Evolutionary conservation across 2,113 vertebrate species (phyloP).

Genomic region (Xiphorhynchus elegans): DNA sequence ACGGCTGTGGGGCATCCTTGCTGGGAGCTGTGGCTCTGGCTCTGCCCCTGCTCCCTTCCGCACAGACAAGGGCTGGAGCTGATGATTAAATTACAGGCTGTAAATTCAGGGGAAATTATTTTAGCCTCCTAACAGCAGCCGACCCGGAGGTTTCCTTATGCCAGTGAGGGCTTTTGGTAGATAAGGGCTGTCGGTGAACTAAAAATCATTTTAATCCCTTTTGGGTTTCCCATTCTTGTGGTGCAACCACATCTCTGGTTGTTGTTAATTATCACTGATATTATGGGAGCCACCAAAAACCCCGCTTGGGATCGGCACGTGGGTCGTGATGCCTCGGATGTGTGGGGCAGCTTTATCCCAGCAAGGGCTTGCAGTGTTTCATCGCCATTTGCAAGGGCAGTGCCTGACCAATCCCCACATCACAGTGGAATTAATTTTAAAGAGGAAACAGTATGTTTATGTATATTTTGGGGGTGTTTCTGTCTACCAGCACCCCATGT

Average conservation of each 20-base stretch:
- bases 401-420: fast-evolving
- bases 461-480: not conserved
- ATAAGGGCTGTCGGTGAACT: not conserved
- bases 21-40: not conserved
- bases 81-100: slow-evolving; percentile 60
- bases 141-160: not conserved
- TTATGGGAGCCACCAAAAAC: not conserved
- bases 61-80: slow-evolving; percentile 21
- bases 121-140: slow-evolving; percentile 45
- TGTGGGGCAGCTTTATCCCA: not conserved
- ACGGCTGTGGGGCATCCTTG: not conserved
- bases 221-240: not conserved
- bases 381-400: not conserved
- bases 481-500: fast-evolving
- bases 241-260: not conserved
- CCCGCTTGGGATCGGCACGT: not conserved
- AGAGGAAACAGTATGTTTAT: not conserved
- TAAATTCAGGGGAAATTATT: slow-evolving; percentile 64
- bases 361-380: not conserved
- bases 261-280: not conserved
- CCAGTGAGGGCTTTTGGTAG: not conserved
- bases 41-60: not conserved
- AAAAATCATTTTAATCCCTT: not conserved
- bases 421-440: not conserved
- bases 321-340: fast-evolving